phyloP scores from a whole-genome alignment of 1,140 invertebrate genomes.

The Phocides pigmalion region DNA sequence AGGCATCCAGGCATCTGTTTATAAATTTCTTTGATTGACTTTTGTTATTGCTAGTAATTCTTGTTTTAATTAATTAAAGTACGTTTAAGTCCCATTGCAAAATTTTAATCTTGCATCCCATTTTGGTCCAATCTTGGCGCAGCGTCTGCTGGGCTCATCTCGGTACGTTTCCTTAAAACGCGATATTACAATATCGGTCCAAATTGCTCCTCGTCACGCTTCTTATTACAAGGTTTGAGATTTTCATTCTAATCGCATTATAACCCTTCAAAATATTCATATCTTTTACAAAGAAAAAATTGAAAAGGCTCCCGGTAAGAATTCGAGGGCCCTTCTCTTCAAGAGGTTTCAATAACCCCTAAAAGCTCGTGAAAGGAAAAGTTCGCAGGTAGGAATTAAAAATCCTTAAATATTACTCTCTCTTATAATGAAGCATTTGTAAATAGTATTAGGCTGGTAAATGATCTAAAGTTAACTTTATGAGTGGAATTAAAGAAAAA shows the following conservation, averaged over 20 bases:
- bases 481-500: not conserved
- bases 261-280: conserved; percentile 67
- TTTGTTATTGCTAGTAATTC: conserved; percentile 7
- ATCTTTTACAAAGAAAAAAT: conserved; percentile 52
- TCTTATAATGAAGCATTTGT: not conserved
- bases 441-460: not conserved
- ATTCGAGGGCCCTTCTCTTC: conserved; percentile 20
- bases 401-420: conserved; percentile 3
- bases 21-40: conserved; percentile 2
- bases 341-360: conserved; percentile 12
- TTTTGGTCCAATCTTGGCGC: conserved; percentile 18
- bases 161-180: conserved; percentile 44
- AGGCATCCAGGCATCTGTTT: not conserved
- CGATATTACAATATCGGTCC: conserved; percentile 64
- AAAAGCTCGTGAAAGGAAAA: conserved; percentile 18
- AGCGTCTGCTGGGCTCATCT: conserved; percentile 41
- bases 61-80: conserved; percentile 25
- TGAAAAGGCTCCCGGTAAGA: conserved; percentile 45
- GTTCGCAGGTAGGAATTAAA: conserved; percentile 6
- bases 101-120: conserved; percentile 33
- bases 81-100: conserved; percentile 21
- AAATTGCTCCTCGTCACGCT: conserved; percentile 70
- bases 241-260: conserved; percentile 75
- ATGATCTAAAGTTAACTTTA: not conserved
- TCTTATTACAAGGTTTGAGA: conserved; percentile 71